Evolutionary conservation across 30 jellyfish, hydroid and myxozoan species (phyloP), one percentile per base, ranked within the genome.

Genomic region (Aurelia coerulea): DNA sequence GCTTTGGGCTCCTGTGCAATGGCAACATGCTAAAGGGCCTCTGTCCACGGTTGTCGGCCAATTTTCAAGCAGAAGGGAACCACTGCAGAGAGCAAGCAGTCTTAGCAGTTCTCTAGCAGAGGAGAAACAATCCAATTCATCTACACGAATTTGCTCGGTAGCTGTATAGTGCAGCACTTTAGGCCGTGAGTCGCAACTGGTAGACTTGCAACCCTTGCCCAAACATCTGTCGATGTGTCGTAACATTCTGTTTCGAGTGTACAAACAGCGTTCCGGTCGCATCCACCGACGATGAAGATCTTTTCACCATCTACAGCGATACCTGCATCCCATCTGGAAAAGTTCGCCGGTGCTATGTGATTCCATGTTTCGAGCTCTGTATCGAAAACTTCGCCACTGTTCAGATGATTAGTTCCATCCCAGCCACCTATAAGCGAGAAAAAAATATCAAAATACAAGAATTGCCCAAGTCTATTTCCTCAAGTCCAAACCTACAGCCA

Each of bases 251-350:
- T 93, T 73, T 93, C 96, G 62, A 93, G 90, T 10, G 98, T 93
- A 72, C 98, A 93, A 10, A 93, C 94, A 14, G 98, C 98, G 56
- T 93, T 93, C 11, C 96, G 74, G 71, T 93, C 98, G 64, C 96
- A 93, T 1, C 98, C 98, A 32, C 98, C 98, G 54, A 93, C 98
- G 6, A 93, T 80, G 69, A 68, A 93, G 46, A 93, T 76, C 53
- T 88, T 93, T 6, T 88, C 98, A 12, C 93, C 80, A 78, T 87
- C 94, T 10, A 87, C 97, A 37, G 98, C 98, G 6, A 93, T 93
- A 7, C 98, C 98, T 2, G 98, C 98, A 78, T 93, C 98, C 98
- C 98, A 93, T 32, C 98, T 90, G 11, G 98, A 91, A 62, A 89
- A 63, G 42, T 70, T 54, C 10, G 98, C 98, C 0, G 98, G 96